These are phyloP conservation scores for Standfussiana lucernea DNA, from an alignment of 2,888 invertebrate species.

Conservation along the genomic window DNA sequence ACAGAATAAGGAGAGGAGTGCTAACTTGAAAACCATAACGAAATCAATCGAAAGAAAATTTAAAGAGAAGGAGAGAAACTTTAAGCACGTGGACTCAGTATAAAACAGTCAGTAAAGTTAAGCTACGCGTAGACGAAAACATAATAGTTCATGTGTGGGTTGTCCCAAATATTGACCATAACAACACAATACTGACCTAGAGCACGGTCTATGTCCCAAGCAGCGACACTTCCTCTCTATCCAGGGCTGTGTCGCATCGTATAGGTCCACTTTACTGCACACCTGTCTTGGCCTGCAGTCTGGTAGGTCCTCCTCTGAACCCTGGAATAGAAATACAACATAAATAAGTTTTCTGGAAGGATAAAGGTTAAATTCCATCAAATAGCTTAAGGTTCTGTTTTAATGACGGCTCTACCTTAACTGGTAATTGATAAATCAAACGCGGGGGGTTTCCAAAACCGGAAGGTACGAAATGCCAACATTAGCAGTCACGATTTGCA, in stretches of 20 bases:
- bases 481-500: background rate
- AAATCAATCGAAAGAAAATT: too few relatives aligned
- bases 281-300: constrained; percentile 94
- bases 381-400: background rate
- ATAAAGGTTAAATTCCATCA: background rate
- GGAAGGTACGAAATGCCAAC: background rate
- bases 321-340: constrained; percentile 88
- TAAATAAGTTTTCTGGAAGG: constrained; percentile 5
- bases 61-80: background rate
- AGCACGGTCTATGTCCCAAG: constrained; percentile 92
- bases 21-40: too few relatives aligned
- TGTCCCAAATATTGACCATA: constrained; percentile 17
- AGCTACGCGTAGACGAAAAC: background rate
- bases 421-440: background rate
- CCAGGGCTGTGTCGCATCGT: constrained; percentile 94
- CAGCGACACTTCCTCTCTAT: constrained; percentile 96
- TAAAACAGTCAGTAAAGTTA: background rate
- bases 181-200: constrained; percentile 87
- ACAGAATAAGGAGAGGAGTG: too few relatives aligned
- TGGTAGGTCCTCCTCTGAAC: constrained; percentile 95
- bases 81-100: background rate
- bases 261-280: constrained; percentile 96
- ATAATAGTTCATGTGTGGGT: background rate
- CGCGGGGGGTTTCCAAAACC: background rate
- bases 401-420: background rate